Evolutionary conservation across 2,113 vertebrate genomes (phyloP).

Genomic region (Grammomys dolichurus): DNA sequence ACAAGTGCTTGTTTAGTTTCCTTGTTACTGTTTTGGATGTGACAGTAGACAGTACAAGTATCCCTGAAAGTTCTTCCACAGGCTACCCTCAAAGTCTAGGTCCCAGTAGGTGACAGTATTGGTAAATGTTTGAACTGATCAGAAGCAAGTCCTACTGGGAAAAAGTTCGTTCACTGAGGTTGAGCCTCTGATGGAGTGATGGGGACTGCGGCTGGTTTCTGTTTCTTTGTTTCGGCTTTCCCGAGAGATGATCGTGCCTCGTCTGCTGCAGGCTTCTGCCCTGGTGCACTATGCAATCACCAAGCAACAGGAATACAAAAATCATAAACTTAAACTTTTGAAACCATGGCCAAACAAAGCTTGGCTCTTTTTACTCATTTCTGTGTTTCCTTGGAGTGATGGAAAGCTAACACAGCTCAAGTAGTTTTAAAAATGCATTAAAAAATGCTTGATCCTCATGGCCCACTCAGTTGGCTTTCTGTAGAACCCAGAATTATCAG

Average conservation of each 20-base stretch:
- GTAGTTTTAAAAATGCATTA: not conserved
- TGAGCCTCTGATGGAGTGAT: not conserved
- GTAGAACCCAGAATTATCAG: not conserved
- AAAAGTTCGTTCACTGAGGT: not conserved
- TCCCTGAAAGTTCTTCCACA: not conserved
- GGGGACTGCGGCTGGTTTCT: not conserved
- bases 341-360: not conserved
- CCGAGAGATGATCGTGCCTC: not conserved
- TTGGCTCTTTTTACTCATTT: not conserved
- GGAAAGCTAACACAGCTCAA: not conserved
- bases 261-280: not conserved
- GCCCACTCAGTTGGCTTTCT: not conserved
- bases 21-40: not conserved
- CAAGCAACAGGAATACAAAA: not conserved
- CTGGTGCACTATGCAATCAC: not conserved
- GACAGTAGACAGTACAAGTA: not conserved
- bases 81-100: not conserved
- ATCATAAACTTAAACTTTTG: not conserved
- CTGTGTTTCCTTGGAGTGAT: not conserved
- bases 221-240: not conserved
- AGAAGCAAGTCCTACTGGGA: not conserved
- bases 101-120: not conserved
- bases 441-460: not conserved
- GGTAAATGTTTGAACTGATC: not conserved
- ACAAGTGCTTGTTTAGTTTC: rapidly evolving